Evolutionary conservation across 1,140 invertebrate genomes (phyloP), one percentile per base, ranked within the genome.

Genomic region (Apocrypta bakeri): DNA sequence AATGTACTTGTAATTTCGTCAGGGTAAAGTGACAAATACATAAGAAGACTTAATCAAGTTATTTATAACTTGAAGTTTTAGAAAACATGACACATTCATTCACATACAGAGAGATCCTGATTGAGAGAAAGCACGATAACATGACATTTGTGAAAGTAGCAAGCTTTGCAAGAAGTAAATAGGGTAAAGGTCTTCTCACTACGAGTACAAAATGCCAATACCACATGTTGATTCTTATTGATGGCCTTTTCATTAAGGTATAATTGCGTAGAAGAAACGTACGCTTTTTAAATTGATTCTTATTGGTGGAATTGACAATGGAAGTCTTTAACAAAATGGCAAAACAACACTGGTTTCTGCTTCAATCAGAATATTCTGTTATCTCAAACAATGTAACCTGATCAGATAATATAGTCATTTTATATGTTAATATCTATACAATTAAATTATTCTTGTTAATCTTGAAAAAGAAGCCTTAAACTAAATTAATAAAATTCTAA

Each of bases 141-240:
- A 64, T 64, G 56, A 33, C 56, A 76, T 37, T 76, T 64, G 74
- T 74, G 72, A 48, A 74, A 74, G 72, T 74, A 61, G n/a, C 12
- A 27, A 74, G 40, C 24, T 74, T 74, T 29, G 11, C 72, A 56
- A 74, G n/a, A 56, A 74, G 24, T 74, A 61, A 61, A 17, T 56
- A 74, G 61, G 40, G 72, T 37, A 4, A 74, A 74, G 40, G 72
- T 37, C 17, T 73, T 48, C 24, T 7, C 25, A 17, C 66, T 31
- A 33, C 14, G 17, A 33, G 66, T 69, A 17, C 27, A 69, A 69
- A 69, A 69, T 71, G 68, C 37, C 31, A 21, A 71, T 71, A 37
- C 11, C 29, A 66, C 25, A 71, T 37, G 31, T 71, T 37, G 27
- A 71, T 73, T 33, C 71, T 73, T 69, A 2, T 25, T 2, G 27